Evolutionary conservation across 1,140 invertebrate species (phyloP), one percentile per base, ranked within the genome.

Genomic region (Orchesella cincta): DNA sequence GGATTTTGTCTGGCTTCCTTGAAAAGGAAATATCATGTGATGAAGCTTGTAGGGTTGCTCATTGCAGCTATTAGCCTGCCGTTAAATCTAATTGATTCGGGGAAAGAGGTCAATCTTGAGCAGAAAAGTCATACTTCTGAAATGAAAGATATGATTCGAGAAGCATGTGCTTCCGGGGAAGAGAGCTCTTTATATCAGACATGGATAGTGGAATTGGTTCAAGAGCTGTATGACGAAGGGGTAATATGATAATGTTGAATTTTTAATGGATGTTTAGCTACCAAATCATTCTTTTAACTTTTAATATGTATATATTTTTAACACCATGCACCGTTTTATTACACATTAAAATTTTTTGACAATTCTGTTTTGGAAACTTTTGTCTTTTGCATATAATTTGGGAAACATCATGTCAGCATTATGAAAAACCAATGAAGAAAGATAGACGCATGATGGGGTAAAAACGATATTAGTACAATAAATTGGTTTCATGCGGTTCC

Each of bases 1-100:
- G 74, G 74, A n/a, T 78, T 78, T 64, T 57, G 23, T 46, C 2
- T 75, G 28, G 46, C 75, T 18, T 34, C 64, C 5, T 23, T 78
- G 5, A 52, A 73, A 36, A 54, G 46, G 16, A 51, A 74, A 46
- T 78, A 67, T 52, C 74, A 75, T 20, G 39, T 35, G 26, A 31
- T 74, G 0, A 78, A 78, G 39, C 20, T 78, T 39, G 75, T 71
- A 73, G 78, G 78, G 12, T 33, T 33, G 14, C 20, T 33, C 12
- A 33, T 72, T 18, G 28, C 28, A 16, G 8, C 23, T 5, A 35
- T 35, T 20, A n/a, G 28, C 20, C 5, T 72, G 16, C 70, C 70
- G 5, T 8, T 72, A 14, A 72, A 23, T 5, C 70, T 64, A 29
- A 64, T 23, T 23, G 57, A 23, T 5, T 5, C 5, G 18, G 39